phyloP scores from a whole-genome alignment of 1,140 invertebrate species.

The Drosophila neocordata region DNA sequence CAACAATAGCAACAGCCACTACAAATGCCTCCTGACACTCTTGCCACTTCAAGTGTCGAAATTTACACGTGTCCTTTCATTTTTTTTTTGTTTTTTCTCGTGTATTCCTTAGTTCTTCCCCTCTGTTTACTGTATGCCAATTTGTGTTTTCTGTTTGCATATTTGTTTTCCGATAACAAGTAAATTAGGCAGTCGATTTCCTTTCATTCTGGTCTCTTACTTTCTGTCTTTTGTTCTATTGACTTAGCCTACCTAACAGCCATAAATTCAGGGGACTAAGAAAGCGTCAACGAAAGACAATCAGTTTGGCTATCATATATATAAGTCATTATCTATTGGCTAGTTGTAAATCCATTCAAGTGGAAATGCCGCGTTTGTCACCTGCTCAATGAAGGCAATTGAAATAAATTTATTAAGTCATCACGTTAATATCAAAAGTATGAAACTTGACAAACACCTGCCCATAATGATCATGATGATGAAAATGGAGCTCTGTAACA shows the following conservation, averaged over 20 bases:
- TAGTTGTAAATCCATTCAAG: constrained; percentile 6
- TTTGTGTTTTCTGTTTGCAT: constrained; percentile 65
- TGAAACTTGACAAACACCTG: constrained; percentile 1
- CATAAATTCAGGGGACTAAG: neutral
- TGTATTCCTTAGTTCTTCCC: neutral
- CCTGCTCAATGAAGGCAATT: neutral
- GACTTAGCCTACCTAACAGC: neutral
- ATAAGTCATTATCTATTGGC: neutral
- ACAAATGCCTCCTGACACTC: constrained; percentile 2
- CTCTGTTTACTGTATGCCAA: constrained; percentile 69
- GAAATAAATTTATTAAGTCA: constrained; percentile 5
- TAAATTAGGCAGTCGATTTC: constrained; percentile 68
- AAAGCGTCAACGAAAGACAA: constrained; percentile 4
- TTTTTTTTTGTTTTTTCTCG: constrained; percentile 30
- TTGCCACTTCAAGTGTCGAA: constrained; percentile 49
- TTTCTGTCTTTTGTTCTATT: constrained; percentile 12
- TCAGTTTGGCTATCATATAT: neutral
- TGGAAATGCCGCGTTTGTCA: neutral
- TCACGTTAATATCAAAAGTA: neutral
- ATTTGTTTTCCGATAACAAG: constrained; percentile 72
- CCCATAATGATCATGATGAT: neutral
- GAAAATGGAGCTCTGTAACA: neutral
- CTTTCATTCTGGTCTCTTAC: constrained; percentile 15
- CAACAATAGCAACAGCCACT: neutral
- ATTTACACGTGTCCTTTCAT: constrained; percentile 69